A percentile compares a stretch with the other conserved stretches of the same genome.
phyloP scores from a whole-genome alignment of 1,140 invertebrate species.

The Brachionus calyciflorus region DNA sequence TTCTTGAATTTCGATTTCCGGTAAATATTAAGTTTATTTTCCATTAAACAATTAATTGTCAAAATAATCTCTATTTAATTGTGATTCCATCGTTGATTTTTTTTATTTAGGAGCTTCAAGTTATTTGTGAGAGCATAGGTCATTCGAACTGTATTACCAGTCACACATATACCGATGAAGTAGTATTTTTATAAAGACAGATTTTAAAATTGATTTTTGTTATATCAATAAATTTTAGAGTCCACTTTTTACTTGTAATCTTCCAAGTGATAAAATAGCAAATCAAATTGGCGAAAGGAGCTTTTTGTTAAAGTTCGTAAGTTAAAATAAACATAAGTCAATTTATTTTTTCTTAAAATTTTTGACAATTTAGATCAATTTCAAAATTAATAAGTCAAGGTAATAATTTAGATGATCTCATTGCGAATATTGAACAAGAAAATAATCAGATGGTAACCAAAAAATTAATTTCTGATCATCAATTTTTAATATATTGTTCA shows the following conservation, averaged over 20 bases:
- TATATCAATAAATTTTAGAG: slow-evolving; percentile 24
- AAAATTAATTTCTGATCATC: background rate
- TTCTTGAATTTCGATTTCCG: slow-evolving; percentile 35
- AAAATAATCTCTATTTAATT: too few relatives aligned
- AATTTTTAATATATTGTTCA: background rate
- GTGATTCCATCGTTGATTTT: too few relatives aligned
- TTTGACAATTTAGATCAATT: slow-evolving; percentile 3
- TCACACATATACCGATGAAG: slow-evolving; percentile 14
- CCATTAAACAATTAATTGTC: background rate
- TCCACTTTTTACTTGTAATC: slow-evolving; percentile 12
- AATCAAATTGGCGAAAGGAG: background rate
- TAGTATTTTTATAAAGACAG: background rate
- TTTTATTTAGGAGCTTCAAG: slow-evolving; percentile 6
- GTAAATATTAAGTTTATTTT: background rate
- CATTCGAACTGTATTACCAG: background rate
- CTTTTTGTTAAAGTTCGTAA: slow-evolving; percentile 37
- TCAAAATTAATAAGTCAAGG: slow-evolving; percentile 17
- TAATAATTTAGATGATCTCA: background rate
- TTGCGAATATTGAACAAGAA: background rate
- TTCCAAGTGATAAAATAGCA: slow-evolving; percentile 7
- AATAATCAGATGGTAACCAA: background rate
- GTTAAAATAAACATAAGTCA: background rate
- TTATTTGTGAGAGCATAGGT: slow-evolving; percentile 18
- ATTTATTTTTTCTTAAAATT: background rate
- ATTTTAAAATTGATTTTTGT: background rate